phyloP scores from a whole-genome alignment of 1,140 invertebrate species.

The Ceratina australensis region DNA sequence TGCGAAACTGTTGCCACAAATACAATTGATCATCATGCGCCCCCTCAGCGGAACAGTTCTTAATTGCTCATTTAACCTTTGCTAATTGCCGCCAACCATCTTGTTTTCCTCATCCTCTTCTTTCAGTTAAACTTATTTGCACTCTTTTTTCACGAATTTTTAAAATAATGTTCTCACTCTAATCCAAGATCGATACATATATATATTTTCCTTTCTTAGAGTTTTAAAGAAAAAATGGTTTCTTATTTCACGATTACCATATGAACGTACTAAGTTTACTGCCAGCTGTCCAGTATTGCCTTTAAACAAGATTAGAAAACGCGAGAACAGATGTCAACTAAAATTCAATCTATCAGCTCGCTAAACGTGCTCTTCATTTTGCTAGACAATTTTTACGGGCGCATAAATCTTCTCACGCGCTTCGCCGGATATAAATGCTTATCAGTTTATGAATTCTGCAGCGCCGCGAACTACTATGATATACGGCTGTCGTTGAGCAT shows the following conservation, averaged over 20 bases:
- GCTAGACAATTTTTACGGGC: not conserved
- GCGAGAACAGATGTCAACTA: not conserved
- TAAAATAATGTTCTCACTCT: too few relatives aligned
- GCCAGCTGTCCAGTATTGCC: too few relatives aligned
- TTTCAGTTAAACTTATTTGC: not conserved
- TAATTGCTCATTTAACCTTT: constrained; percentile 68
- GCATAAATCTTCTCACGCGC: too few relatives aligned
- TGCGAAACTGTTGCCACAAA: constrained; percentile 22
- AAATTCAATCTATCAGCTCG: not conserved
- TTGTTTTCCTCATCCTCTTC: constrained; percentile 28
- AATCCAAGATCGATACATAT: too few relatives aligned
- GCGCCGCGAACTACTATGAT: not conserved
- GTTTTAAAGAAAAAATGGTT: too few relatives aligned
- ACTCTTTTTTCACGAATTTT: too few relatives aligned
- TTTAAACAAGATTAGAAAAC: not conserved
- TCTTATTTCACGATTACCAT: too few relatives aligned
- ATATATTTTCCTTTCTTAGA: too few relatives aligned
- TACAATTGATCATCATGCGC: not conserved
- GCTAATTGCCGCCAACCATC: constrained; percentile 59
- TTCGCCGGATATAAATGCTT: not conserved
- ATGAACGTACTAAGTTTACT: too few relatives aligned
- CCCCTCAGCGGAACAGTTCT: constrained; percentile 18
- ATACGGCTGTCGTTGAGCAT: not conserved
- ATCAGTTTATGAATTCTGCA: not conserved
- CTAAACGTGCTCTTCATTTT: not conserved